A percentile compares a stretch with the other conserved stretches of the same genome.
phyloP scores from a whole-genome alignment of 2,797 vertebrate species.

The Sebastes matsubarae region DNA sequence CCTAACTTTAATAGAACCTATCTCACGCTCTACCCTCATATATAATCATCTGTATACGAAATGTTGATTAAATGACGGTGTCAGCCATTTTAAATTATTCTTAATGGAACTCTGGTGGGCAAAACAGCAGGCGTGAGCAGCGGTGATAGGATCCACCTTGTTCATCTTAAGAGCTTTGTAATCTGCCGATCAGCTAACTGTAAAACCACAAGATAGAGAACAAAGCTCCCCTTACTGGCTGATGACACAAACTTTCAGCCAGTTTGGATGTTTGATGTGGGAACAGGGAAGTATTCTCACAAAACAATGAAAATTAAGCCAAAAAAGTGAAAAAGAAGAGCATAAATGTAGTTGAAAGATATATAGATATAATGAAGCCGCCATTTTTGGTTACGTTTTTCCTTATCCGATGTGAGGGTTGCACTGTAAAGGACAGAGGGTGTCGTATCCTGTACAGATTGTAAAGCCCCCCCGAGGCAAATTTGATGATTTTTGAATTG shows the following conservation, averaged over 20 bases:
- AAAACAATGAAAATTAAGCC: background rate
- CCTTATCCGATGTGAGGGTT: too few species aligned
- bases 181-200: slow-evolving; percentile 4
- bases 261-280: background rate
- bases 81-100: slow-evolving; percentile 15
- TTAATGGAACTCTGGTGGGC: slow-evolving; percentile 1
- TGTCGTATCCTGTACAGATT: too few species aligned
- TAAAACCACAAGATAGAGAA: background rate
- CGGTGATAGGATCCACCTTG: background rate
- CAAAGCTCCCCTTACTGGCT: too few species aligned
- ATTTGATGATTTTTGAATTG: too few species aligned
- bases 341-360: background rate
- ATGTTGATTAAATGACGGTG: slow-evolving; percentile 6
- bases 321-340: background rate
- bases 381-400: background rate
- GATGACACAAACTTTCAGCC: background rate
- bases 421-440: too few species aligned
- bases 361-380: background rate
- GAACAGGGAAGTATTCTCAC: background rate
- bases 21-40: slow-evolving; percentile 12
- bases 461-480: too few species aligned
- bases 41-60: slow-evolving; percentile 9
- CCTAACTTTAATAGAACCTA: slow-evolving; percentile 11
- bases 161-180: background rate
- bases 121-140: slow-evolving; percentile 33